Evolutionary conservation across 2,113 vertebrate genomes (phyloP), one percentile per base, ranked within the genome.

Genomic region (Xiphophorus maculatus): DNA sequence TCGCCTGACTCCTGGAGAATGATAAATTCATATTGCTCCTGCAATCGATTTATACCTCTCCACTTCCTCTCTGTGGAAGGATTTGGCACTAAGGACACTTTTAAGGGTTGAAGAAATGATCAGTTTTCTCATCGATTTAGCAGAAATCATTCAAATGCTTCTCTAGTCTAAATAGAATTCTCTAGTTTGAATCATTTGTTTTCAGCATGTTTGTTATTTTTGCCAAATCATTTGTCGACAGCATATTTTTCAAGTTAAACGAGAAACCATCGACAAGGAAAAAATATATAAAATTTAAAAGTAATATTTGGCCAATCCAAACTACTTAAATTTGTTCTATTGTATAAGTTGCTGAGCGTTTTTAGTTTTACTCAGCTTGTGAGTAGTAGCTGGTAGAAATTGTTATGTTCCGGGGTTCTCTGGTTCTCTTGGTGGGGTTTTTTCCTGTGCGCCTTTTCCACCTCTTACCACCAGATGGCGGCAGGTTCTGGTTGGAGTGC

Each of bases 11-110:
- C 91, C 88, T 85, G 71, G 93, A 95, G 93, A 93, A 92, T 94
- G 92, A 95, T 94, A 91, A 94, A 95, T 95, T 81, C 80, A 72
- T 90, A 88, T 90, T 90, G 90, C 90, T 93, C 90, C 84, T 87
- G 90, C 87, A 90, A 90, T 89, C 89, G 81, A 91, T 93, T 93
- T 92, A 89, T 87, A 88, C 82, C 83, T 85, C 48, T 86, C 76
- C 82, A 83, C 70, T 35, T 7, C n/a, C 79, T 66, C 79, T 51
- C 76, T 83, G 70, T 28, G 54, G 74, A 64, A 77, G 14, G 29
- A 79, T 79, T 71, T 77, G 29, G 19, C 14, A 32, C 15, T 19
- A 33, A 17, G 28, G 2, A 65, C n/a, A 37, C 14, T 3, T 51
- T n/a, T 51, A 60, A 68, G 66, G 71, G 37, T 35, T 6, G 2